These are phyloP conservation scores for Pseudopodoces humilis DNA, from an alignment of 2,113 vertebrate species.

Conservation along the genomic window DNA sequence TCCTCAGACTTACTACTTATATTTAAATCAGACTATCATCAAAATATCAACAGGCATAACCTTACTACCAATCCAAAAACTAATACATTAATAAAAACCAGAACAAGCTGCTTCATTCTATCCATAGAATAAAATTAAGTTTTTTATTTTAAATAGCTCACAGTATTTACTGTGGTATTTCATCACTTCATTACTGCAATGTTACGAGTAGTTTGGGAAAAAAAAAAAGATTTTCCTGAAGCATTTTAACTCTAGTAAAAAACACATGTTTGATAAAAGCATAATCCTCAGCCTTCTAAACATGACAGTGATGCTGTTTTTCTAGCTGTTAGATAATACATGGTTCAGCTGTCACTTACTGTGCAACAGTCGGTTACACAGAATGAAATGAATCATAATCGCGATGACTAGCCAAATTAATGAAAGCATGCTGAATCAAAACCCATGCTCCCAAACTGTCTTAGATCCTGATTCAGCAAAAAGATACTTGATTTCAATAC, in stretches of 20 bases:
- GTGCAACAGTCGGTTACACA: slow-evolving; percentile 10
- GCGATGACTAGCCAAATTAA: slow-evolving; percentile 49
- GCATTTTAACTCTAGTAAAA: neutral
- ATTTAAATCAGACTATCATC: neutral
- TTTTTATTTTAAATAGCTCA: neutral
- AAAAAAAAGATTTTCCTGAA: neutral
- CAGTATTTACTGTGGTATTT: neutral
- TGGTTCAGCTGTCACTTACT: slow-evolving; percentile 25
- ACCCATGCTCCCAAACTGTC: slow-evolving; percentile 1
- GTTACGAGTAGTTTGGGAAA: neutral
- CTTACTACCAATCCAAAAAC: neutral
- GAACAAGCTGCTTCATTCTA: neutral
- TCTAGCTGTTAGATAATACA: slow-evolving; percentile 38
- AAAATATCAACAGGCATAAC: neutral
- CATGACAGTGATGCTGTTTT: neutral
- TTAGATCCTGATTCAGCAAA: slow-evolving; percentile 41
- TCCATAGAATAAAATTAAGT: neutral
- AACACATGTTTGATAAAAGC: neutral
- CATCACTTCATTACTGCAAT: neutral
- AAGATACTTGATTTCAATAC: neutral
- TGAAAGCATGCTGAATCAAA: slow-evolving; percentile 32
- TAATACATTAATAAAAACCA: neutral
- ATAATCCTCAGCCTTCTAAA: slow-evolving; percentile 6
- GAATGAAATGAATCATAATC: slow-evolving; percentile 42
- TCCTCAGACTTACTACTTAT: neutral